Evolutionary conservation across 92 coral and sea anemone genomes (phyloP), one percentile per base, ranked within the genome.

Genomic region (Palythoa heliodiscus): DNA sequence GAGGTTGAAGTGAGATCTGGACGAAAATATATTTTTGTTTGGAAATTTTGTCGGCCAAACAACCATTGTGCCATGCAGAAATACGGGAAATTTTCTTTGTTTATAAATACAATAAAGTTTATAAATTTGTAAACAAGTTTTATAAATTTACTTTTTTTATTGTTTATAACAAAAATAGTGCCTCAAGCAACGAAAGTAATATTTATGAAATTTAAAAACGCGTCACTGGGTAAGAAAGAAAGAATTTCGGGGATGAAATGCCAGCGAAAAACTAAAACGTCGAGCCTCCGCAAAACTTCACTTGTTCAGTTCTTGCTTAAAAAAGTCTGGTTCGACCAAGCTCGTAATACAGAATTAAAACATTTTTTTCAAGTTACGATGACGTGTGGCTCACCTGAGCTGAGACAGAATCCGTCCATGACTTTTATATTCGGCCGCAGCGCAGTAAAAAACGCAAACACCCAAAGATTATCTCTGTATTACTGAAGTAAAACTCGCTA

Each of bases 301-400:
- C 35, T 29, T 0, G 35, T 29, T 29, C 35, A 29, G 35, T 29
- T 39, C 76, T 72, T 72, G 7, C 35, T 35, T 70, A 12, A 10
- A 73, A 43, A 73, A 37, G 77, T 43, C 77, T 19, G 77, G 8
- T 71, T 71, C 12, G 37, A 73, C 77, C 37, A 48, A 73, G 77
- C 58, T 48, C 57, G 77, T 73, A 73, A 73, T 47, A 73, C 50
- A 38, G 75, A 71, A 71, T 38, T 71, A 38, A n/a, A n/a, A 38
- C 52, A 38, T 24, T 14, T 35, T 71, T 35, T 71, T 29, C 75
- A 71, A 71, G 75, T 71, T 11, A 71, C 52, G 75, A 71, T 53
- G 75, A 71, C 52, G 75, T 70, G 75, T 37, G 75, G 75, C 75
- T 70, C 75, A 70, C 35, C 52, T 70, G 75, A 70, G 22, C 52